phyloP scores from a whole-genome alignment of 1,140 invertebrate species.

The Drosophila nigromelanica region DNA sequence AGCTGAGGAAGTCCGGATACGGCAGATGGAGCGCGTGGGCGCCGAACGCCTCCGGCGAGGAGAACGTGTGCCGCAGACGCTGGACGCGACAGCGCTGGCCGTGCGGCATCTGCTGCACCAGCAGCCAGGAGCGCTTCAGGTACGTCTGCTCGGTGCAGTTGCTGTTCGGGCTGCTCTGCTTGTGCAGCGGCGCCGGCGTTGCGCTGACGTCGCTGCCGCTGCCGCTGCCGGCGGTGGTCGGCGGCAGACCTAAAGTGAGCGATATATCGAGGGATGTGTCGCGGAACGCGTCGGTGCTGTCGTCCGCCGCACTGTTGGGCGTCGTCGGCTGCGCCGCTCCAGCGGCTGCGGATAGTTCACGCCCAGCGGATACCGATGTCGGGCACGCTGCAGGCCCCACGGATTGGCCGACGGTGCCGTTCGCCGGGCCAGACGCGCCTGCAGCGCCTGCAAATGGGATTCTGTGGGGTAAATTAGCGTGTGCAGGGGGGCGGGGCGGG shows the following conservation, averaged over 20 bases:
- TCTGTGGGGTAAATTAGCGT: slow-evolving; percentile 76
- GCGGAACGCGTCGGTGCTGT: slow-evolving; percentile 61
- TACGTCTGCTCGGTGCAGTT: slow-evolving; percentile 80
- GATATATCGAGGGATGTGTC: slow-evolving; percentile 82
- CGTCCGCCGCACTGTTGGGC: slow-evolving; percentile 64
- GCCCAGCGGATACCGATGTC: slow-evolving; percentile 72
- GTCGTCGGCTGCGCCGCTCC: slow-evolving; percentile 51
- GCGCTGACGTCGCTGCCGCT: slow-evolving; percentile 34
- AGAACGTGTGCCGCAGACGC: slow-evolving; percentile 78
- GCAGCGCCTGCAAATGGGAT: slow-evolving; percentile 82
- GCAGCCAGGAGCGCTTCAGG: slow-evolving; percentile 77
- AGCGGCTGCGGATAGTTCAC: slow-evolving; percentile 75
- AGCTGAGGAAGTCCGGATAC: slow-evolving; percentile 69
- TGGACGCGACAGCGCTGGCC: slow-evolving; percentile 59
- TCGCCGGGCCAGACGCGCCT: slow-evolving; percentile 69
- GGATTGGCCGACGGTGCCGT: slow-evolving; percentile 48
- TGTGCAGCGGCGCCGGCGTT: slow-evolving; percentile 8
- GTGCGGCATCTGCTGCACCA: slow-evolving; percentile 56
- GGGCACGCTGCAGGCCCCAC: slow-evolving; percentile 74
- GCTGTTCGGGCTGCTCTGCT: slow-evolving; percentile 41
- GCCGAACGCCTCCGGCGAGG: slow-evolving; percentile 73
- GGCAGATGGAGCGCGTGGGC: slow-evolving; percentile 60
- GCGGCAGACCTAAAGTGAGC: slow-evolving; percentile 77
- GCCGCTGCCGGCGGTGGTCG: slow-evolving; percentile 37
- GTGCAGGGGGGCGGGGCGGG: slow-evolving; percentile 23